Evolutionary conservation across 2,113 vertebrate genomes (phyloP).

Genomic region (Taxidea taxus): DNA sequence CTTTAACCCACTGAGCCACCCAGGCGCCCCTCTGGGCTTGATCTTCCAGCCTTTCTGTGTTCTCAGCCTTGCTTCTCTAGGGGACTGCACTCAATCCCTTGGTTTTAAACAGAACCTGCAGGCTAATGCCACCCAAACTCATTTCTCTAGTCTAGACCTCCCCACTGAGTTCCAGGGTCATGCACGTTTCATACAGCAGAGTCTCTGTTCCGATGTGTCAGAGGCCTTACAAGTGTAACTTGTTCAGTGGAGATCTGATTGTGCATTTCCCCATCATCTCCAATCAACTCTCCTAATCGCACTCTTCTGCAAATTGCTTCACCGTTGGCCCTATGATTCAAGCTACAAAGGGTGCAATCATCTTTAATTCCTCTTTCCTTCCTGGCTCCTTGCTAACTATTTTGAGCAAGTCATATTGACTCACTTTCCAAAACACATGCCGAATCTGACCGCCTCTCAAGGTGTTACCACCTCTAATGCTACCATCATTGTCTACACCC

Average conservation of each 20-base stretch:
- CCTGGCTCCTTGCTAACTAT: neutral
- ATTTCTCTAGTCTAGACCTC: neutral
- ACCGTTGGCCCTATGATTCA: neutral
- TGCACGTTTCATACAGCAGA: neutral
- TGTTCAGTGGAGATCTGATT: neutral
- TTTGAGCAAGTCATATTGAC: neutral
- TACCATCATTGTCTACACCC: accelerated
- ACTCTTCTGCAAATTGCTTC: neutral
- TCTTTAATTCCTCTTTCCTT: neutral
- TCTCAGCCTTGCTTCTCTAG: neutral
- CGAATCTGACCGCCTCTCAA: neutral
- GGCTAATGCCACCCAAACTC: neutral
- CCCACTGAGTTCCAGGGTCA: neutral
- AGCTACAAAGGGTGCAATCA: neutral
- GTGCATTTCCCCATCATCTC: neutral
- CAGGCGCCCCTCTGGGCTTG: neutral
- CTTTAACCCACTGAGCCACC: no score
- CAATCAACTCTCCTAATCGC: neutral
- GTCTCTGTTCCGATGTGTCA: neutral
- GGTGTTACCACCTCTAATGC: accelerated
- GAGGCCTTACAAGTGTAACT: neutral
- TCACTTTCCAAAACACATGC: neutral
- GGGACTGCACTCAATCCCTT: neutral
- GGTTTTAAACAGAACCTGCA: neutral
- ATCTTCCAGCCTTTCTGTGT: neutral